These are phyloP conservation scores for Strigops habroptila DNA, from an alignment of 2,113 vertebrate species.

Conservation along the genomic window DNA sequence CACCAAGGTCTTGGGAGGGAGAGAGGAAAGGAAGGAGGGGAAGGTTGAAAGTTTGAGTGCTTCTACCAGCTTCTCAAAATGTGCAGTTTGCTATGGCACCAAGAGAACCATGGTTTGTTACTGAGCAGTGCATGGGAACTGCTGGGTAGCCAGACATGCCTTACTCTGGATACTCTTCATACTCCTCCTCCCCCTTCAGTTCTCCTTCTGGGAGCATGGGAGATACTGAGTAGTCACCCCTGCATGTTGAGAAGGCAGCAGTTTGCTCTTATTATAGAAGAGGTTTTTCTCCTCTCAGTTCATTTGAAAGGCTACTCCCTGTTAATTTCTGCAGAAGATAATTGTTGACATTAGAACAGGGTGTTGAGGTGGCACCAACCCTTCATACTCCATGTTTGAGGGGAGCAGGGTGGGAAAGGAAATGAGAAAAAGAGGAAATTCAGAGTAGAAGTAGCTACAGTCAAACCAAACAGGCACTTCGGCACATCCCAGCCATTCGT, in stretches of 20 bases:
- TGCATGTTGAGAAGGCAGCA: background rate
- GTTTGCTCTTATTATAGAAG: background rate
- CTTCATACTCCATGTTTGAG: background rate
- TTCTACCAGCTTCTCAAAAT: background rate
- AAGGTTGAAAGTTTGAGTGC: background rate
- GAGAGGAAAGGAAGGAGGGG: background rate
- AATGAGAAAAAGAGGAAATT: background rate
- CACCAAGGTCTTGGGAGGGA: background rate
- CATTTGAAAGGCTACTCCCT: background rate
- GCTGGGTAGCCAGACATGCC: background rate
- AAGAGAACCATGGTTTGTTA: background rate
- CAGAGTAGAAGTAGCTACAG: background rate
- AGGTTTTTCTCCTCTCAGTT: background rate
- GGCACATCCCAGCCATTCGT: background rate
- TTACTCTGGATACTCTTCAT: background rate
- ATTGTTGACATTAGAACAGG: background rate
- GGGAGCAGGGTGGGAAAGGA: background rate
- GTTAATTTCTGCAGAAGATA: background rate
- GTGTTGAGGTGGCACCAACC: background rate
- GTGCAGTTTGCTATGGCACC: background rate
- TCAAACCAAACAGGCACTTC: background rate
- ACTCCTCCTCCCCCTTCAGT: background rate
- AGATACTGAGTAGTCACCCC: background rate
- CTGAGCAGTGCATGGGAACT: background rate
- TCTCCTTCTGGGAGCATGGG: background rate